A percentile compares a stretch with the other conserved stretches of the same genome.
phyloP scores from a whole-genome alignment of 2,797 vertebrate species.

The Danio aesculapii region DNA sequence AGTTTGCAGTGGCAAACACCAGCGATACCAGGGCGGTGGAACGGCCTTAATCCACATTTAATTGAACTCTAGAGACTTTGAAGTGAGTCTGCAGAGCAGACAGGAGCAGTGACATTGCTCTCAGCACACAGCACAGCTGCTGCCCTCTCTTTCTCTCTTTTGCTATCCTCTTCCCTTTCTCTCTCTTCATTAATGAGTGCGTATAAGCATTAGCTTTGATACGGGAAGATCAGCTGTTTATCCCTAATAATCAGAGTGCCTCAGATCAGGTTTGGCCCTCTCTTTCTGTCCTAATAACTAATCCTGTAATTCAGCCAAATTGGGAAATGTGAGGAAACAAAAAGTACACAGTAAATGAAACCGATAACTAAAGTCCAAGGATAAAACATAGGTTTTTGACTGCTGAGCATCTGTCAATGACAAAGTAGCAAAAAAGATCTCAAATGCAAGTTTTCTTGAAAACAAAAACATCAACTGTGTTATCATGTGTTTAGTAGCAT shows the following conservation, averaged over 20 bases:
- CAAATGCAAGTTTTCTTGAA: too few relatives aligned
- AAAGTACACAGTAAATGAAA: conserved; percentile 6
- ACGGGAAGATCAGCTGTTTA: conserved; percentile 22
- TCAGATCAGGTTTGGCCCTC: conserved; percentile 21
- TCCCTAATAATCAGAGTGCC: background rate
- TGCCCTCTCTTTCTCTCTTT: conserved; percentile 46
- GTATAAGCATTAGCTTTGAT: conserved; percentile 8
- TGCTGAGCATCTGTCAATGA: conserved; percentile 79
- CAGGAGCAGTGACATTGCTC: conserved; percentile 43
- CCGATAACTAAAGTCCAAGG: conserved; percentile 75
- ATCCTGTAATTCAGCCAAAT: conserved; percentile 71
- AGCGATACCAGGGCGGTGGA: conserved; percentile 23
- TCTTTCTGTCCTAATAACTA: conserved; percentile 27
- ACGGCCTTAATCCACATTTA: conserved; percentile 96
- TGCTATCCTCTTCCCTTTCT: conserved; percentile 21
- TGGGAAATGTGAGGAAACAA: conserved; percentile 68
- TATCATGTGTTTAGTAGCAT: too few relatives aligned
- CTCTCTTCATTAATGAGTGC: conserved; percentile 20
- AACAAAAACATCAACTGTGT: too few relatives aligned
- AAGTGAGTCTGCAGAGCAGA: conserved; percentile 77
- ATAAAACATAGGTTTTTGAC: conserved; percentile 78
- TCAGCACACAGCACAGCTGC: conserved; percentile 38
- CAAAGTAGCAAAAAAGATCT: conserved; percentile 61
- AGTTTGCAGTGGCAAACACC: conserved; percentile 23
- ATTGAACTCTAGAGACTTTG: conserved; percentile 99